phyloP scores from a whole-genome alignment of 2,797 vertebrate genomes.

The Pipistrellus pygmaeus region DNA sequence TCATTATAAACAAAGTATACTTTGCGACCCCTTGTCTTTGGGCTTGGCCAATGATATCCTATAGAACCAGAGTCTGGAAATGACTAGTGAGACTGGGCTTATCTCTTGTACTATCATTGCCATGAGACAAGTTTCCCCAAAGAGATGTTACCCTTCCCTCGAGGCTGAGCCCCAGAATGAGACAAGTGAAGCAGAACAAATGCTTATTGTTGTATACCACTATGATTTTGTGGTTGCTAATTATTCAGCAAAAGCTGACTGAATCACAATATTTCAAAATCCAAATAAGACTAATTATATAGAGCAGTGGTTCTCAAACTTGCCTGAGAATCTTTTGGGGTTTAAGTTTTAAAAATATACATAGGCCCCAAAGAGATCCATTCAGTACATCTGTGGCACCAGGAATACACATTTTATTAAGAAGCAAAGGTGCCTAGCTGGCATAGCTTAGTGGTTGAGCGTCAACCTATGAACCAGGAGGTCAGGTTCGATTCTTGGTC shows the following conservation, averaged over 20 bases:
- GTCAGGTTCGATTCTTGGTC: too few species aligned
- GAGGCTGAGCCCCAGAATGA: not conserved
- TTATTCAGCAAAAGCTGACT: constrained; percentile 30
- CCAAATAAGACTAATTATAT: constrained; percentile 12
- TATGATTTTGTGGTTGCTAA: constrained; percentile 31
- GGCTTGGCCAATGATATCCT: not conserved
- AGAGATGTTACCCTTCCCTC: not conserved
- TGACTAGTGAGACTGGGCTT: not conserved
- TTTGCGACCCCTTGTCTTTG: not conserved
- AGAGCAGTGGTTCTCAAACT: constrained; percentile 12
- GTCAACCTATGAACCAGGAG: too few species aligned
- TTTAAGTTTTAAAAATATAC: not conserved
- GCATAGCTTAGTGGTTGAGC: too few species aligned
- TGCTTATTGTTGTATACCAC: not conserved
- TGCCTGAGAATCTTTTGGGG: not conserved
- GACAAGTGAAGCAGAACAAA: constrained; percentile 36
- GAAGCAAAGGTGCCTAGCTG: too few species aligned
- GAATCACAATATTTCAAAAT: constrained; percentile 19
- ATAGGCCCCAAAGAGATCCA: not conserved
- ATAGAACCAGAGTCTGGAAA: constrained; percentile 30
- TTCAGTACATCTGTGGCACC: not conserved
- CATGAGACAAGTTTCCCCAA: not conserved
- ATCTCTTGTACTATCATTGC: not conserved
- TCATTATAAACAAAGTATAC: constrained; percentile 21
- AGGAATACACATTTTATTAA: constrained; percentile 15